These are phyloP conservation scores for Dioctria rufipes DNA, from an alignment of 2,888 invertebrate species.

Conservation along the genomic window DNA sequence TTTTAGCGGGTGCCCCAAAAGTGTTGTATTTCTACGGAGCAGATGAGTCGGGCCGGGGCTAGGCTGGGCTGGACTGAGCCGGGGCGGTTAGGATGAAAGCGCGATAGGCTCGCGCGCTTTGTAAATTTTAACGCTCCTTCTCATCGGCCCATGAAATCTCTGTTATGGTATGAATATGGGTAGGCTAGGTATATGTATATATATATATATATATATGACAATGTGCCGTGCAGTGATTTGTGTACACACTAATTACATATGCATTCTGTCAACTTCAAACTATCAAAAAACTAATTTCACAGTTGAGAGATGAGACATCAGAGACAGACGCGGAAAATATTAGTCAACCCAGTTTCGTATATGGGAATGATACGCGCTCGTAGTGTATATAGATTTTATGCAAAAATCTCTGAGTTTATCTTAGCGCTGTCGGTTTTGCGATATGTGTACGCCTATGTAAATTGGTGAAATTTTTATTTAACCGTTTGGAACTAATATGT, in stretches of 20 bases:
- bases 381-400: neutral
- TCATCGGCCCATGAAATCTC: conserved; percentile 39
- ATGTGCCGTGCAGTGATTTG: conserved; percentile 24
- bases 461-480: conserved; percentile 40
- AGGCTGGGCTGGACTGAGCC: neutral
- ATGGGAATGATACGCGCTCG: neutral
- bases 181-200: neutral
- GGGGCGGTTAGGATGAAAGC: conserved; percentile 5
- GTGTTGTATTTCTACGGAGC: neutral
- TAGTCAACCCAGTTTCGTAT: conserved; percentile 17
- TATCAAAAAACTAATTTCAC: conserved; percentile 61
- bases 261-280: conserved; percentile 54
- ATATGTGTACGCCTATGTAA: conserved; percentile 9
- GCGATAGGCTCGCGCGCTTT: conserved; percentile 49
- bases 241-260: conserved; percentile 53
- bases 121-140: conserved; percentile 50
- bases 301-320: conserved; percentile 60
- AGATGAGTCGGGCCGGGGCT: neutral
- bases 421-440: conserved; percentile 9
- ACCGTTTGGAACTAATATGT: conserved; percentile 42
- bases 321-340: conserved; percentile 47
- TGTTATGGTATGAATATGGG: conserved; percentile 13
- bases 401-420: conserved; percentile 36
- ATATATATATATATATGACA: neutral
- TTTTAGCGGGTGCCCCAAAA: conserved; percentile 35